These are phyloP conservation scores for Coenonympha glycerion DNA, from an alignment of 2,888 invertebrate genomes.

Conservation along the genomic window DNA sequence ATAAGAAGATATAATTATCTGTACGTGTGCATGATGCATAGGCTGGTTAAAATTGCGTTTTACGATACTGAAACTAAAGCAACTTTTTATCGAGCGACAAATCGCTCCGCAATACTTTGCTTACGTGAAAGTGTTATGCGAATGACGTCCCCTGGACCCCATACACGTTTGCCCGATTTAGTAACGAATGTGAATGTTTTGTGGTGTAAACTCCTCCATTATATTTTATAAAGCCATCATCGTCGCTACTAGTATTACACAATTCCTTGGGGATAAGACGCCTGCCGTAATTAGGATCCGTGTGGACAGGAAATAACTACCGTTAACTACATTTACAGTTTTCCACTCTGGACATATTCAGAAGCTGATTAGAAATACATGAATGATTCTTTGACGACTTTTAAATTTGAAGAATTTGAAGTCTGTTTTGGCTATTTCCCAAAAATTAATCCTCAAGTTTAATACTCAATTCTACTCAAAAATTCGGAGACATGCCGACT, in stretches of 20 bases:
- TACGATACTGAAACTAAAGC: background rate
- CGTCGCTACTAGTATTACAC: slow-evolving; percentile 52
- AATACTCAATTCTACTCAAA: no score
- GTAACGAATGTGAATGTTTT: slow-evolving; percentile 36
- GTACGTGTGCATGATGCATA: no score
- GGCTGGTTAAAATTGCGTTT: no score
- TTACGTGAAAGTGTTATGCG: slow-evolving; percentile 25
- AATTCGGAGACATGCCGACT: no score
- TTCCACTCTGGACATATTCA: no score
- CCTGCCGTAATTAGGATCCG: slow-evolving; percentile 60
- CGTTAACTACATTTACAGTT: no score
- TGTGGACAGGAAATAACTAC: slow-evolving; percentile 35
- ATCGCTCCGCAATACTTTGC: background rate
- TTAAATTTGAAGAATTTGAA: no score
- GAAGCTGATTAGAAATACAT: no score
- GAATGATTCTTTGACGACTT: no score
- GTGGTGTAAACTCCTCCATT: slow-evolving; percentile 56
- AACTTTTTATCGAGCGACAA: background rate
- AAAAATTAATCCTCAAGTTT: no score
- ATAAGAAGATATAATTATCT: no score
- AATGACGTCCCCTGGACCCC: slow-evolving; percentile 32
- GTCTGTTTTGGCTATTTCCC: no score
- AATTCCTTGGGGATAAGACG: slow-evolving; percentile 49
- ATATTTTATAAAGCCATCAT: slow-evolving; percentile 66
- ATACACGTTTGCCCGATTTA: slow-evolving; percentile 37